Evolutionary conservation across 2,797 vertebrate genomes (phyloP).

Genomic region (Pipistrellus pipistrellus): DNA sequence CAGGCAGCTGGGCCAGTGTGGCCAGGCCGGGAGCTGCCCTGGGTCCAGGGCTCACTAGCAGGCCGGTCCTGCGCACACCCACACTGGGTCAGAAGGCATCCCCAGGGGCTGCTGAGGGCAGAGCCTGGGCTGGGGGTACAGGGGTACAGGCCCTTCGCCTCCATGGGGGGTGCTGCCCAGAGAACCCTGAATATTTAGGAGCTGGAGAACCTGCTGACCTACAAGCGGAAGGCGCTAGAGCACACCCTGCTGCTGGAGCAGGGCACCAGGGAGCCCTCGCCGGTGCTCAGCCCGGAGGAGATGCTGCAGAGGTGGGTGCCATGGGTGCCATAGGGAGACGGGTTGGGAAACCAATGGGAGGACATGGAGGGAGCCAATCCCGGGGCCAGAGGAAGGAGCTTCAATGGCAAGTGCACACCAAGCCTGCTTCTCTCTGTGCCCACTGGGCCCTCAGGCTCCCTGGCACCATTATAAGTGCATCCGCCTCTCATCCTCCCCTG

Average conservation of each 20-base stretch:
- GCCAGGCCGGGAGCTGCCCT: neutral
- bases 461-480: rapidly evolving
- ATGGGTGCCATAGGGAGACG: too few species aligned
- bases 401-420: rapidly evolving
- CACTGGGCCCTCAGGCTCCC: neutral
- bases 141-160: neutral
- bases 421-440: neutral
- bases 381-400: neutral
- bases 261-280: constrained; percentile 83
- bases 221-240: constrained; percentile 87
- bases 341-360: rapidly evolving
- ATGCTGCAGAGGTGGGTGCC: constrained; percentile 76
- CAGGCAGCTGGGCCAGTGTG: neutral
- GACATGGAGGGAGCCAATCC: rapidly evolving
- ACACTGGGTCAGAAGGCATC: neutral
- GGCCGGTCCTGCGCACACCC: neutral
- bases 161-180: too few species aligned
- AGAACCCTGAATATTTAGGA: constrained; percentile 77
- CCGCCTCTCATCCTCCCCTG: neutral
- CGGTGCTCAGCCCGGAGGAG: constrained; percentile 88
- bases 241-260: constrained; percentile 91
- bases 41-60: neutral
- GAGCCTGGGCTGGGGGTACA: too few species aligned
- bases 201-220: constrained; percentile 78
- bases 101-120: neutral